These are phyloP conservation scores for Anarsia innoxiella DNA, from an alignment of 2,888 invertebrate species.

Conservation along the genomic window DNA sequence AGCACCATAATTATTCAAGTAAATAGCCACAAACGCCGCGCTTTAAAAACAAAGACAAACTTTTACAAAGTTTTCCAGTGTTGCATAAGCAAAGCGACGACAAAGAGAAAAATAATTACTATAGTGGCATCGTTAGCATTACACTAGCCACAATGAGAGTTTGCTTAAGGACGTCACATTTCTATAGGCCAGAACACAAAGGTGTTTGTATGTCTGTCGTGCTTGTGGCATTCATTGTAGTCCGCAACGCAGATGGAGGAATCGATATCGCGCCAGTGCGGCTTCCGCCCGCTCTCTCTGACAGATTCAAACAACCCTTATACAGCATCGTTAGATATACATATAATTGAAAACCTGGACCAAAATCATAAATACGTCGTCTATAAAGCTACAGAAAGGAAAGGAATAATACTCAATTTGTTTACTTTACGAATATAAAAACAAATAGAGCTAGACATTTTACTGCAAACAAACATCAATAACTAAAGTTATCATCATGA, in stretches of 20 bases:
- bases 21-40: not conserved
- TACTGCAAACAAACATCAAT: not conserved
- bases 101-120: conserved; percentile 5
- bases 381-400: no score
- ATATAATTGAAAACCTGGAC: no score
- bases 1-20: no score
- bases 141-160: not conserved
- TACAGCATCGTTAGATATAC: no score
- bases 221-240: conserved; percentile 14
- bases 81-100: conserved; percentile 1
- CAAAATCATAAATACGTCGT: no score
- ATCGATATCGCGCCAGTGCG: conserved; percentile 38
- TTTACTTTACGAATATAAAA: no score
- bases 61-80: conserved; percentile 3
- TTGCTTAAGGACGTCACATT: not conserved
- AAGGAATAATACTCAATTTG: no score
- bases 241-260: conserved; percentile 29
- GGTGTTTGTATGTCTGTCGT: not conserved
- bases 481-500: not conserved
- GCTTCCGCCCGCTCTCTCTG: conserved; percentile 19
- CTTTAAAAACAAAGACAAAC: not conserved
- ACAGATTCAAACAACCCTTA: no score
- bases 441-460: not conserved
- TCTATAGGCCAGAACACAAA: not conserved
- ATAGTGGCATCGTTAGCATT: not conserved